Evolutionary conservation across 2,888 invertebrate genomes (phyloP), one percentile per base, ranked within the genome.

Genomic region (Cerceris ruficornis): DNA sequence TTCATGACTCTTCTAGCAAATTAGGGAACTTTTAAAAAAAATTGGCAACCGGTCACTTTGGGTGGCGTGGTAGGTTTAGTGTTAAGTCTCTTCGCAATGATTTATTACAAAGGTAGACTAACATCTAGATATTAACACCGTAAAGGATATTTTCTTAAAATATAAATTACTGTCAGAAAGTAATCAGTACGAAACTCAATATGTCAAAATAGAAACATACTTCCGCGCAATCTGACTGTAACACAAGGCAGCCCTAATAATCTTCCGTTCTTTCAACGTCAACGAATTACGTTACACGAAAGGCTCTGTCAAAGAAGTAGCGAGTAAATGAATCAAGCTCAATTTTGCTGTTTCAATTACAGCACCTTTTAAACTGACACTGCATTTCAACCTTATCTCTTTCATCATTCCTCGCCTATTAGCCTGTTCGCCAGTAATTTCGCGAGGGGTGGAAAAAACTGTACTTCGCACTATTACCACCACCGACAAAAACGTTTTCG

Each of bases 281-380:
- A 57, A 58, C 13, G 62, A 75, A 77, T 75, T 69, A 43, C 69
- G 39, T 61, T 69, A 46, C 69, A 11, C 17, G 54, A 57, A 43
- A 42, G 14, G 11, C 17, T 2, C 14, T 61, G n/a, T 77, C 77
- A 75, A 70, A 75, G 77, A 70, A 70, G 62, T 46, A 11, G 8
- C 59, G n/a, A 49, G 42, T 75, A 75, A 77, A 75, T 75, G 66
- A 52, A 77, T 70, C 75, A 70, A 69, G 75, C 49, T 69, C 39
- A 58, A 76, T 77, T 69, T 70, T 60, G 66, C 70, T 61, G 39
- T 77, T 75, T 77, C 66, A 75, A 75, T 75, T 75, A 70, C 70
- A 17, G 11, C n/a, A 46, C 61, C 75, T 69, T 75, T 62, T 69
- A 75, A 66, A 69, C 61, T 17, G 9, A 64, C 46, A 42, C 75